phyloP scores from a whole-genome alignment of 2,113 vertebrate species.

The Gasterosteus aculeatus region DNA sequence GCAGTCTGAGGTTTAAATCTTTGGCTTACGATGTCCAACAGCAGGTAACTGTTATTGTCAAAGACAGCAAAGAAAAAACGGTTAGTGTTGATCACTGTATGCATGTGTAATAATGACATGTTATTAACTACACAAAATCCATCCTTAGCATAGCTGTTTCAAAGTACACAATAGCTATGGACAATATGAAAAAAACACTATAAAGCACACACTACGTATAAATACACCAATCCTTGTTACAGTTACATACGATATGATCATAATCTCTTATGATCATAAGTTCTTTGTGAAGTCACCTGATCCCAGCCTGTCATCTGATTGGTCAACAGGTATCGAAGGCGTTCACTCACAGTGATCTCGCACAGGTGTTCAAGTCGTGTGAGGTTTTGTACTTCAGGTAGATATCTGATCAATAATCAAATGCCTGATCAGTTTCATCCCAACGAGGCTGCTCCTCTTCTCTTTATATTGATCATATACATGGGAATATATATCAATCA shows the following conservation, averaged over 20 bases:
- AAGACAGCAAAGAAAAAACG: background rate
- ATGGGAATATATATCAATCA: no score
- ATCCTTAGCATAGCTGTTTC: no score
- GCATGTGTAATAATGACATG: background rate
- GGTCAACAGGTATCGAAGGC: slow-evolving; percentile 70
- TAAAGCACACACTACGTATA: background rate
- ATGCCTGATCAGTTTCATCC: background rate
- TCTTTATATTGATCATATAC: no score
- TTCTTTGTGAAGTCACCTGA: slow-evolving; percentile 4
- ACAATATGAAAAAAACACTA: background rate
- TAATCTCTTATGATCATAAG: background rate
- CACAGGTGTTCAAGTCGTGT: slow-evolving; percentile 55
- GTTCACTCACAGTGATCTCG: slow-evolving; percentile 46
- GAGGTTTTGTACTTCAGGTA: slow-evolving; percentile 77
- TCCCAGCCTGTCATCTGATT: slow-evolving; percentile 37
- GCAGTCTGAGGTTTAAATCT: slow-evolving; percentile 71
- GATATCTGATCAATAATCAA: background rate
- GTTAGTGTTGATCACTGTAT: background rate
- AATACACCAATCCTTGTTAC: background rate
- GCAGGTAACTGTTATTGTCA: slow-evolving; percentile 37
- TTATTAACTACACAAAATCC: no score
- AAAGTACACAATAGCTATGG: no score
- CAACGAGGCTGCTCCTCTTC: no score
- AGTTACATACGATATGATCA: no score
- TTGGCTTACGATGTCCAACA: slow-evolving; percentile 76